Base-by-base conservation (phyloP, 2,888 invertebrate genomes). In the Alcis repandata region DNA sequence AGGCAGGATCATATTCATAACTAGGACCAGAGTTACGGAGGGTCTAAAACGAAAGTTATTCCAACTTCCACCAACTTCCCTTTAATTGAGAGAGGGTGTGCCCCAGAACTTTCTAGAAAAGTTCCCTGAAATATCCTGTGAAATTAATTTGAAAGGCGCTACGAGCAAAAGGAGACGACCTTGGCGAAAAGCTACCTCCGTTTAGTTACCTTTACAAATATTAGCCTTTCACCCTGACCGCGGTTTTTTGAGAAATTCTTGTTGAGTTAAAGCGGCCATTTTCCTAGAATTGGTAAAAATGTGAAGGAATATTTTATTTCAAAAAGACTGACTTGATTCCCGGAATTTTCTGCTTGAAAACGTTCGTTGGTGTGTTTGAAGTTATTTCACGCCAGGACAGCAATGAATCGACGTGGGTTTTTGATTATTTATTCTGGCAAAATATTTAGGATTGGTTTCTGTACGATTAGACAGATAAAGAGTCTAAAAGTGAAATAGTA, bases 21-120 rank as follows among this genome's bases (percentile, higher is more conserved):
- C 70, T 67, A 54, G 61, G 45, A 48, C 56, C 51, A 20, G 36
- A 51, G 20, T 38, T 36, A 32, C 52, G 61, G 59, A 62, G 62
- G 62, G 67, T 43, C 65, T 73, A 66, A 71, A 73, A 71, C 53
- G 64, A 71, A 73, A 73, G 73, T 73, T 71, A 52, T 63, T 57
- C 19, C 63, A 68, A 70, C 72, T 72, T 59, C 43, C 13, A 17
- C 41, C 57, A 64, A 66, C 63, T 71, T 68, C 52, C 54, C 67
- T 67, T 66, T 70, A 73, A 71, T 73, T 69, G 68, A 70, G 71
- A 71, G 68, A 67, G 68, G 66, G 69, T 71, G 65, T 67, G 48
- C 22, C 48, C 59, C 17, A 43, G 52, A 67, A 68, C 38, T 68
- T 63, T 63, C 33, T 19, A 59, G 59, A 66, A 64, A 64, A 67